These are phyloP conservation scores for Fopius arisanus DNA, from an alignment of 1,140 invertebrate genomes.

Conservation along the genomic window DNA sequence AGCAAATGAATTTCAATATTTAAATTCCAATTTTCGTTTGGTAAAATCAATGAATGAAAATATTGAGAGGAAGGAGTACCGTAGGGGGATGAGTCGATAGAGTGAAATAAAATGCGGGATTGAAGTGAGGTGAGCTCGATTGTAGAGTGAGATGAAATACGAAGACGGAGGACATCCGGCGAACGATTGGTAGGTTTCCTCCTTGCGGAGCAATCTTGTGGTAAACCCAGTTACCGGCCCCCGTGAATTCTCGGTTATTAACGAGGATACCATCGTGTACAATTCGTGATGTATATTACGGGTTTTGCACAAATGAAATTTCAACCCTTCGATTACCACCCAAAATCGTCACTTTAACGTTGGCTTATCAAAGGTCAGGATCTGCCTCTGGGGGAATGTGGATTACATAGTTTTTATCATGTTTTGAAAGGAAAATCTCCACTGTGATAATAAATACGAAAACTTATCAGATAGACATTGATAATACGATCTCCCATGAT, in stretches of 20 bases:
- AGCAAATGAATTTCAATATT: neutral
- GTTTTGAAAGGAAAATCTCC: too few relatives aligned
- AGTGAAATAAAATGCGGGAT: constrained; percentile 19
- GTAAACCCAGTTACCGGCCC: constrained; percentile 62
- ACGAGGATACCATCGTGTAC: constrained; percentile 45
- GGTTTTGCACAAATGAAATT: neutral
- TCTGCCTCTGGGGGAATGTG: too few relatives aligned
- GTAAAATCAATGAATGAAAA: neutral
- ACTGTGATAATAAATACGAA: too few relatives aligned
- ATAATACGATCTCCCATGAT: neutral
- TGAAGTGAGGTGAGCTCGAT: constrained; percentile 10
- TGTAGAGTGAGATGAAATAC: constrained; percentile 29
- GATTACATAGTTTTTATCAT: too few relatives aligned
- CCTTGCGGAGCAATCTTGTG: constrained; percentile 64
- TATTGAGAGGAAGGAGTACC: neutral
- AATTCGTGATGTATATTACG: constrained; percentile 7
- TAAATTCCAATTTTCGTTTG: neutral
- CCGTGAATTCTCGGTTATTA: constrained; percentile 55
- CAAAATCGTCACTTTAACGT: neutral
- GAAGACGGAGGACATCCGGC: constrained; percentile 54
- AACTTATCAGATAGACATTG: neutral
- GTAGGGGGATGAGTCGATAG: constrained; percentile 34
- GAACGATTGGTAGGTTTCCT: constrained; percentile 64
- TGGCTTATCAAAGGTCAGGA: neutral
- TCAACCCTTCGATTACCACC: neutral